Percentiles rank a stretch among this genome's conserved stretches.
Evolutionary conservation across 2,113 vertebrate species (phyloP).

Genomic region (Alouatta palliata): DNA sequence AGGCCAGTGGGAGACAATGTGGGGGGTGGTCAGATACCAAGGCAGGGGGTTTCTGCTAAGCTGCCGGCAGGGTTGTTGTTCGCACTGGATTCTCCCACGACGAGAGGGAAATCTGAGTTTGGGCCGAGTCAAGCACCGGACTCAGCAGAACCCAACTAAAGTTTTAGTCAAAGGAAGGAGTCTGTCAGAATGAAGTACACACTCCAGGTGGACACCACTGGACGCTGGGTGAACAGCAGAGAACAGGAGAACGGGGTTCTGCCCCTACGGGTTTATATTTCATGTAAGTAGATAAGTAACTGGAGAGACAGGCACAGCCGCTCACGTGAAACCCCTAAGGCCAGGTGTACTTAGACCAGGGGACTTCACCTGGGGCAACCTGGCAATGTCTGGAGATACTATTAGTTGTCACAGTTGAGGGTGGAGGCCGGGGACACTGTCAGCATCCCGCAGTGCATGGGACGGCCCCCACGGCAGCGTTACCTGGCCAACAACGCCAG

Average conservation of each 20-base stretch:
- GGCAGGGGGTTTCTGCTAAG: not conserved
- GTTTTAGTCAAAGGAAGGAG: not conserved
- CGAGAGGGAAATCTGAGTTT: not conserved
- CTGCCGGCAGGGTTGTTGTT: not conserved
- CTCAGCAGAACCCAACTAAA: not conserved
- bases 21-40: fast-evolving
- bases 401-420: not conserved
- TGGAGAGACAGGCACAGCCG: not conserved
- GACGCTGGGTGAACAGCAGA: not conserved
- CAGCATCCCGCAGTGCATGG: fast-evolving
- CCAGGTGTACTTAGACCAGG: not conserved
- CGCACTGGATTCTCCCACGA: no score
- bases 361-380: not conserved
- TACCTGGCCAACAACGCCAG: fast-evolving
- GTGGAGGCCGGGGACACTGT: not conserved
- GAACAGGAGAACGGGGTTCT: not conserved
- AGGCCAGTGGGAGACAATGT: fast-evolving
- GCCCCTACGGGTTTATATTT: fast-evolving
- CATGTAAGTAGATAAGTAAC: fast-evolving
- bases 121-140: no score
- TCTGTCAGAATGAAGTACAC: not conserved
- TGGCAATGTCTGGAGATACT: not conserved
- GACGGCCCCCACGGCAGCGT: not conserved
- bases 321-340: not conserved
- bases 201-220: not conserved